phyloP scores from a whole-genome alignment of 2,888 invertebrate genomes.

The Heliconius aoede region DNA sequence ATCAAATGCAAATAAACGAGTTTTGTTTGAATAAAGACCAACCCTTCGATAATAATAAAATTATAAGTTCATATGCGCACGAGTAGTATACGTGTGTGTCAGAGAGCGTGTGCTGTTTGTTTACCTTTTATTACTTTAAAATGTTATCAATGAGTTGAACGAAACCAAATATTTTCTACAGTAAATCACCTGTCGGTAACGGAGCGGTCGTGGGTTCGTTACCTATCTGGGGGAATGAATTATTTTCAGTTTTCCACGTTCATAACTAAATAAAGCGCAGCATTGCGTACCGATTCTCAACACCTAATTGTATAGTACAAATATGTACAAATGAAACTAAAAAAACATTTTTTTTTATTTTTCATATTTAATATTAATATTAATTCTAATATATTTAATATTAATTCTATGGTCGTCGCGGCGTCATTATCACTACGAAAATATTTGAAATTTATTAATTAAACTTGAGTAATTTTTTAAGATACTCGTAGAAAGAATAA shows the following conservation, averaged over 20 bases:
- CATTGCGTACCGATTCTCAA: background rate
- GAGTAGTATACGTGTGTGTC: slow-evolving; percentile 29
- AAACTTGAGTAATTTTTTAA: background rate
- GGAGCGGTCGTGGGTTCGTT: background rate
- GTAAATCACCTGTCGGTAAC: too few relatives aligned
- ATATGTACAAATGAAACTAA: too few relatives aligned
- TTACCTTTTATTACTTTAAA: slow-evolving; percentile 28
- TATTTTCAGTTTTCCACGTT: too few relatives aligned
- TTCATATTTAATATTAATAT: too few relatives aligned
- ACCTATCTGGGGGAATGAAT: background rate
- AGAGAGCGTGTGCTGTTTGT: slow-evolving; percentile 28
- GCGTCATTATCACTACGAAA: background rate
- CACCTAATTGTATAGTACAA: too few relatives aligned
- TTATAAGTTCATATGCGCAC: slow-evolving; percentile 40
- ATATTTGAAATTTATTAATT: background rate
- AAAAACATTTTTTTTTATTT: too few relatives aligned
- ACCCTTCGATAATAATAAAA: slow-evolving; percentile 55
- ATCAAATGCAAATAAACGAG: slow-evolving; percentile 73
- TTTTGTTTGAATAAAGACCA: slow-evolving; percentile 64
- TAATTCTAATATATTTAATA: too few relatives aligned
- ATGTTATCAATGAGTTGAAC: background rate
- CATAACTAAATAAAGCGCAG: background rate
- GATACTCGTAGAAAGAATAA: too few relatives aligned
- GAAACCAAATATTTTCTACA: background rate
- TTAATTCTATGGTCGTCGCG: too few relatives aligned